Conservation (phyloP, 2,888 invertebrate genomes). For the Venusia cambrica region DNA sequence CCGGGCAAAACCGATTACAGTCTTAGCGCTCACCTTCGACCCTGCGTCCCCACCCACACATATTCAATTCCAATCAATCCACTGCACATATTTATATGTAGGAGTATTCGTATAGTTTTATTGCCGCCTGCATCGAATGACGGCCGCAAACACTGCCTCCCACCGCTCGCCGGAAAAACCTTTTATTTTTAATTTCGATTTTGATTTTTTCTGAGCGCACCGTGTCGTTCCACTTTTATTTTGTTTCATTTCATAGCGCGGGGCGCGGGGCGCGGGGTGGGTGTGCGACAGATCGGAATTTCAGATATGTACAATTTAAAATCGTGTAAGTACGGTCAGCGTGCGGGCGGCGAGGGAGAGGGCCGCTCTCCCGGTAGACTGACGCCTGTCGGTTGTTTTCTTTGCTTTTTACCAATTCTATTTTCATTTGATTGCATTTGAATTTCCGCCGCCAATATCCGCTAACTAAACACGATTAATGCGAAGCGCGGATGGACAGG, state of each 20-base stretch:
- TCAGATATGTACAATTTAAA: conserved; percentile 82
- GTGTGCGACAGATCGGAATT: conserved; percentile 81
- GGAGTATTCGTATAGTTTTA: conserved; percentile 71
- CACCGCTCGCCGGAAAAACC: conserved; percentile 63
- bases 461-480: conserved; percentile 82
- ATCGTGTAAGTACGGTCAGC: conserved; percentile 81
- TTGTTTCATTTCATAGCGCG: conserved; percentile 81
- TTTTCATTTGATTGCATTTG: conserved; percentile 82
- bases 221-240: conserved; percentile 75
- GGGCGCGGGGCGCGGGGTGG: conserved; percentile 78
- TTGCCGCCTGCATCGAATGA: conserved; percentile 77
- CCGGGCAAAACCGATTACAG: conserved; percentile 79
- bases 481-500: conserved; percentile 75
- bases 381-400: conserved; percentile 80
- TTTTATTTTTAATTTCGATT: conserved; percentile 80
- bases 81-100: conserved; percentile 76
- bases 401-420: conserved; percentile 79
- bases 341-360: conserved; percentile 45
- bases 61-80: conserved; percentile 81
- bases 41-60: conserved; percentile 62
- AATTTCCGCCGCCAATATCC: conserved; percentile 81
- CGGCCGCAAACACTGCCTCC: conserved; percentile 78
- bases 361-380: conserved; percentile 67
- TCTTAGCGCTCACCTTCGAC: conserved; percentile 80
- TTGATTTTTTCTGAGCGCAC: conserved; percentile 77